These are phyloP conservation scores for Amyelois transitella DNA, from an alignment of 1,140 invertebrate genomes.

Conservation along the genomic window DNA sequence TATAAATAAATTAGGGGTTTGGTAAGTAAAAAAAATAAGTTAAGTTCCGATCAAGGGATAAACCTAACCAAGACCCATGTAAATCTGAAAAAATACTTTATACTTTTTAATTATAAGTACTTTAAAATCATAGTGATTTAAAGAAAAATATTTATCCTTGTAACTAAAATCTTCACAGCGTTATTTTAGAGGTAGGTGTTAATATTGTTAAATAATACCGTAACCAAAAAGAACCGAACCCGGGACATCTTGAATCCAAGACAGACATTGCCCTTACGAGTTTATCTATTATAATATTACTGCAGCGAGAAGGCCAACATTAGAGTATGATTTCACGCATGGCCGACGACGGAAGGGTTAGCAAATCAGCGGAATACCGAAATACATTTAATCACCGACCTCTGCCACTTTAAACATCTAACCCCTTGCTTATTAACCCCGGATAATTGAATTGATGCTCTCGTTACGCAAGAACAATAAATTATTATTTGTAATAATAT, in stretches of 20 bases:
- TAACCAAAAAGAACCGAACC: no score
- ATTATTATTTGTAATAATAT: conserved; percentile 13
- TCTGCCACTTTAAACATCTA: conserved; percentile 49
- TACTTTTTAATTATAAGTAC: no score
- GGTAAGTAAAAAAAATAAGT: no score
- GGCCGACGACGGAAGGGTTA: conserved; percentile 39
- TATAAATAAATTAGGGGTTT: no score
- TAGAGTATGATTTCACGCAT: conserved; percentile 70
- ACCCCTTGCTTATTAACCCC: conserved; percentile 56
- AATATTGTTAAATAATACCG: no score
- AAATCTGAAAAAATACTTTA: no score
- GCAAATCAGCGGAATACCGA: conserved; percentile 49
- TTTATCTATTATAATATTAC: not conserved
- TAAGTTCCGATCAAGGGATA: no score
- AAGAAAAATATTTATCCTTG: no score
- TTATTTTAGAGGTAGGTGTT: no score
- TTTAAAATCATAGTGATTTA: no score
- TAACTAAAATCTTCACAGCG: no score
- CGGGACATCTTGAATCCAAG: not conserved
- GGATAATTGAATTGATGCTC: conserved; percentile 56
- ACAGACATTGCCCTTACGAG: not conserved
- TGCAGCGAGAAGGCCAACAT: conserved; percentile 53
- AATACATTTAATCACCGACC: conserved; percentile 62
- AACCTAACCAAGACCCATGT: no score
- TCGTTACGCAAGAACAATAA: conserved; percentile 43